phyloP scores from a whole-genome alignment of 2,888 invertebrate genomes.

The Portevinia maculata region DNA sequence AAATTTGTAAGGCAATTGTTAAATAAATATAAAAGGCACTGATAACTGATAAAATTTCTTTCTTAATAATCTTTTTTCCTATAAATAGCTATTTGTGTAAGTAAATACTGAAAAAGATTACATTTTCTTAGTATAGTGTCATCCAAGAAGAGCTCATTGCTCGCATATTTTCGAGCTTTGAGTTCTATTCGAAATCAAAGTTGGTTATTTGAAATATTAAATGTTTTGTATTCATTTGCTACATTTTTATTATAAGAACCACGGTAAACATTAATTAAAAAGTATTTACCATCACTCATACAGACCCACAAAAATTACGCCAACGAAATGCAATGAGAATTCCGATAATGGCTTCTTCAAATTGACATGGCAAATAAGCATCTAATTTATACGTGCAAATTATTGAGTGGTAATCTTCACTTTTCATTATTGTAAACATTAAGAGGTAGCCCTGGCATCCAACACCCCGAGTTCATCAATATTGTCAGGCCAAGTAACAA shows the following conservation, averaged over 20 bases:
- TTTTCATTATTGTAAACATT: constrained; percentile 36
- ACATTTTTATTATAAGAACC: too few relatives aligned
- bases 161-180: neutral
- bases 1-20: constrained; percentile 21
- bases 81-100: constrained; percentile 1
- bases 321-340: constrained; percentile 12
- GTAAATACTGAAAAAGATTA: constrained; percentile 25
- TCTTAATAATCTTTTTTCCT: constrained; percentile 9
- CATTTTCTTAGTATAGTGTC: constrained; percentile 4
- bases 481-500: neutral
- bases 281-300: neutral
- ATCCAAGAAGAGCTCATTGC: neutral
- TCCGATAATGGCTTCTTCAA: constrained; percentile 2
- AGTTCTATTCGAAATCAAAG: too few relatives aligned
- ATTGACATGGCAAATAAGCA: constrained; percentile 42
- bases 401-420: constrained; percentile 49
- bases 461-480: constrained; percentile 19
- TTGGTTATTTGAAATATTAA: too few relatives aligned
- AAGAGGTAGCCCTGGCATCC: constrained; percentile 2
- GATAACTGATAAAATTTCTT: constrained; percentile 42
- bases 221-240: too few relatives aligned
- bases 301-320: neutral
- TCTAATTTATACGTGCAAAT: constrained; percentile 30
- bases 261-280: too few relatives aligned
- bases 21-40: constrained; percentile 25